Conservation (phyloP, 2,113 vertebrate species). For the Pelobates fuscus region DNA sequence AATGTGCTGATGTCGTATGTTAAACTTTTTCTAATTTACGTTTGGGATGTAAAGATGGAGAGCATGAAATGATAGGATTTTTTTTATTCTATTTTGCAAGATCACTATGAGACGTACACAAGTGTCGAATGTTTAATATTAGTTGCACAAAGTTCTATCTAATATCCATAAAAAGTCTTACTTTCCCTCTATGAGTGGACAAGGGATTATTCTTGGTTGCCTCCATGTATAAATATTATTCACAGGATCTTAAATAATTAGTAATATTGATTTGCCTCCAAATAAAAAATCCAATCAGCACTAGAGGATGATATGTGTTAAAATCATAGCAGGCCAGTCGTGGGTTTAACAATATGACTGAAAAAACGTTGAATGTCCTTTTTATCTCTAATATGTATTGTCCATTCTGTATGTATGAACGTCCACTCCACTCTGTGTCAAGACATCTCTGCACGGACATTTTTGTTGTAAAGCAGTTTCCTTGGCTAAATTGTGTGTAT, state of each 20-base stretch:
- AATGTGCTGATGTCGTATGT: background rate
- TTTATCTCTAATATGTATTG: slow-evolving; percentile 43
- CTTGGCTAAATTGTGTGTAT: slow-evolving; percentile 61
- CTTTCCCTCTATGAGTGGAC: background rate
- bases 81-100: too few relatives aligned
- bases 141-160: too few relatives aligned
- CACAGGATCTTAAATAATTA: too few relatives aligned
- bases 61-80: too few relatives aligned
- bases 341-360: slow-evolving; percentile 53
- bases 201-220: background rate
- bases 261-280: too few relatives aligned
- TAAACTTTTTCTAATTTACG: too few relatives aligned
- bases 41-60: too few relatives aligned
- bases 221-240: too few relatives aligned
- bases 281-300: background rate
- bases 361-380: slow-evolving; percentile 64
- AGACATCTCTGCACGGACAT: slow-evolving; percentile 60
- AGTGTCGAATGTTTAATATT: too few relatives aligned
- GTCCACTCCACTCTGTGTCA: slow-evolving; percentile 59
- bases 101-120: too few relatives aligned
- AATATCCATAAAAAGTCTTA: too few relatives aligned
- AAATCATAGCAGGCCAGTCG: slow-evolving; percentile 57
- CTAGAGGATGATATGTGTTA: background rate
- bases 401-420: slow-evolving; percentile 53
- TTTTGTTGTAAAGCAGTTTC: slow-evolving; percentile 59